A percentile compares a stretch with the other conserved stretches of the same genome.
phyloP scores from a whole-genome alignment of 23 tunicate species.

The Pegea sp. region DNA sequence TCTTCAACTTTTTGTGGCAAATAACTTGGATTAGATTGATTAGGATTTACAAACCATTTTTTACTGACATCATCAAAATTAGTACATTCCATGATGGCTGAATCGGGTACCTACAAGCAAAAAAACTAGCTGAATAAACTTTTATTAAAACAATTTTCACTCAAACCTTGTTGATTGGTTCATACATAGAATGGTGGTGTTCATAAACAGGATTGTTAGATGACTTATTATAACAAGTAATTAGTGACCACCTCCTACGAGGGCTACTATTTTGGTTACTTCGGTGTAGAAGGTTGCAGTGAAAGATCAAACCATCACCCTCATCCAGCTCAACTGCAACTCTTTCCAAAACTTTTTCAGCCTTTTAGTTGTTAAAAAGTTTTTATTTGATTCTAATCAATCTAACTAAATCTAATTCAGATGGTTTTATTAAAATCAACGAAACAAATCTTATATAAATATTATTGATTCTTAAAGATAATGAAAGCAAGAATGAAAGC shows the following conservation, averaged over 20 bases:
- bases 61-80: slow-evolving; percentile 16
- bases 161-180: slow-evolving; percentile 12
- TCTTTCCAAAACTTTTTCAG: slow-evolving; percentile 29
- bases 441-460: no score
- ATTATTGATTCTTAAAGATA: no score
- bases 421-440: no score
- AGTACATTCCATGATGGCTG: slow-evolving; percentile 30
- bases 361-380: slow-evolving; percentile 6
- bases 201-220: slow-evolving; percentile 43
- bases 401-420: no score
- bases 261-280: slow-evolving; percentile 49
- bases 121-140: not conserved
- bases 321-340: slow-evolving; percentile 22
- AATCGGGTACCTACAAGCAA: slow-evolving; percentile 36
- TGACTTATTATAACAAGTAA: slow-evolving; percentile 36
- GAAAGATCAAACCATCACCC: slow-evolving; percentile 72
- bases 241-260: slow-evolving; percentile 49
- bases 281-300: slow-evolving; percentile 62
- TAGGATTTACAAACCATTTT: slow-evolving; percentile 61
- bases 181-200: slow-evolving; percentile 46
- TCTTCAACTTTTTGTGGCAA: slow-evolving; percentile 3
- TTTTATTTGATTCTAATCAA: no score
- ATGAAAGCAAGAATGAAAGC: no score
- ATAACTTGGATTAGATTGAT: slow-evolving; percentile 7
- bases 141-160: not conserved